Base-by-base conservation (phyloP, 2,888 invertebrate species). In the Drosophila setosimentum region DNA sequence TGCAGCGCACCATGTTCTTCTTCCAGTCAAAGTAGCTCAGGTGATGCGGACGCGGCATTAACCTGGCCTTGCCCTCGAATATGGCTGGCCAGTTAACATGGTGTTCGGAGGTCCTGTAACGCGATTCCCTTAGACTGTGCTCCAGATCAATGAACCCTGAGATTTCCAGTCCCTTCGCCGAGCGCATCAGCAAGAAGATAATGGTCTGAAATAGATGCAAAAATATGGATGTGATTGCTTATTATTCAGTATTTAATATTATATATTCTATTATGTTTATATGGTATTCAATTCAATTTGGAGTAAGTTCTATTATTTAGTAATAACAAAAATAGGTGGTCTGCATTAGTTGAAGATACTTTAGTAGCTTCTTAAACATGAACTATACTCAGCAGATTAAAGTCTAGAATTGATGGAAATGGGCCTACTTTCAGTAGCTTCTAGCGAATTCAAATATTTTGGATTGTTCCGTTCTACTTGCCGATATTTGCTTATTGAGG, bases 81-180 rank as follows among this genome's bases (percentile, higher is more conserved):
- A 85, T 73, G 18, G 60, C 80, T 16, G 55, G 50, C 85, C 85
- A 85, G 48, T 80, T 65, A 18, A 63, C 65, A 18, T 10, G 70
- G 13, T 66, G 48, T 1, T 8, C 6, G 2, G 63, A 57, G n/a
- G 32, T 48, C 7, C 27, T 57, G n/a, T 30, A 53, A 1, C 45
- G 71, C 2, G 79, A 55, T 11, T 76, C 59, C 0, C 75, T 55
- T 7, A 83, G 11, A 18, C 73, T 79, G n/a, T 82, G 69, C 59
- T 79, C 83, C 58, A 86, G 70, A 30, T 86, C 87, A 3, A 86
- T 69, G 7, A 72, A 87, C 0, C 76, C 70, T 0, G 87, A 87
- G 10, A 84, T 48, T 27, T 81, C 79, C 2, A 79, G 37, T 0
- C 85, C 83, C 16, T 51, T 61, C 4, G 35, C 33, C 1, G 73